A percentile compares a stretch with the other conserved stretches of the same genome.
phyloP scores from a whole-genome alignment of 2,113 vertebrate species.

The Sceloporus tristichus region DNA sequence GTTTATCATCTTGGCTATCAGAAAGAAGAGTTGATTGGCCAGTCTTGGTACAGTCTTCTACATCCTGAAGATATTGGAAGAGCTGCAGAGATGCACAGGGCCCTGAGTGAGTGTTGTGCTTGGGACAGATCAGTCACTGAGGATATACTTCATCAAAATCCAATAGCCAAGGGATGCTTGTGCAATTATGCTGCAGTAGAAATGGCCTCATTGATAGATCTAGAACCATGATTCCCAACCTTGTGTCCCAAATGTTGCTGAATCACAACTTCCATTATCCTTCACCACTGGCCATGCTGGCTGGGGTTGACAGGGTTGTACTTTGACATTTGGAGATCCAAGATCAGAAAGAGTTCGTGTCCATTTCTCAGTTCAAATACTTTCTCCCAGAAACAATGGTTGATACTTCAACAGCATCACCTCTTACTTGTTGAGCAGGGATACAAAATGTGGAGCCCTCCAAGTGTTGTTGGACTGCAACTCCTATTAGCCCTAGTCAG shows the following conservation, averaged over 20 bases:
- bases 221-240: neutral
- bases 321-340: neutral
- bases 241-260: neutral
- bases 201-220: neutral
- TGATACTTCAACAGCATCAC: neutral
- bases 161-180: neutral
- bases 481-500: too few relatives aligned
- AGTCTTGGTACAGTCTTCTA: constrained; percentile 87
- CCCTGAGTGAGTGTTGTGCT: constrained; percentile 77
- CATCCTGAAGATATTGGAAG: constrained; percentile 81
- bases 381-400: neutral
- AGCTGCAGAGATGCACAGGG: constrained; percentile 74
- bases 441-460: too few relatives aligned
- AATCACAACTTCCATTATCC: neutral
- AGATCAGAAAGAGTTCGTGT: neutral
- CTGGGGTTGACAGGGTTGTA: neutral
- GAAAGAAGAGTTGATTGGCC: constrained; percentile 77
- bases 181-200: neutral
- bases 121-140: neutral
- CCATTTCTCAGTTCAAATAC: neutral
- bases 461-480: too few relatives aligned
- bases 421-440: too few relatives aligned
- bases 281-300: neutral
- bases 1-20: constrained; percentile 80
- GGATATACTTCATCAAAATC: fast-evolving